Percentiles rank a stretch among this genome's conserved stretches.
These are phyloP conservation scores for Sycophila sp. DNA, from an alignment of 1,140 invertebrate species.

Conservation along the genomic window DNA sequence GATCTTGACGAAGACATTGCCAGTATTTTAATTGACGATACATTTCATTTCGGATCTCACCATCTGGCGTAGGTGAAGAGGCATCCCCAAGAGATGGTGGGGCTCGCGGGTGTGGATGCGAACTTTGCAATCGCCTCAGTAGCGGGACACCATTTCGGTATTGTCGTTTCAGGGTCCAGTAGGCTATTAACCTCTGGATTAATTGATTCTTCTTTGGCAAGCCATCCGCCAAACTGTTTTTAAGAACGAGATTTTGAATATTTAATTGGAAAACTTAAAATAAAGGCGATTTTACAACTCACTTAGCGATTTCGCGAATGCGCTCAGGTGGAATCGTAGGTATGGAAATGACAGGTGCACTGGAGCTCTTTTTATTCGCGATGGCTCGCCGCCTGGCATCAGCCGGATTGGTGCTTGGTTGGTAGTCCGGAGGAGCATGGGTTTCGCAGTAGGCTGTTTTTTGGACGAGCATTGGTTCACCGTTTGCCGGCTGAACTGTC, in stretches of 20 bases:
- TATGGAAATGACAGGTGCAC: constrained; percentile 90
- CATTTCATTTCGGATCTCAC: constrained; percentile 71
- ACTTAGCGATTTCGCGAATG: constrained; percentile 83
- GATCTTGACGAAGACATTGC: constrained; percentile 93
- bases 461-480: constrained; percentile 83
- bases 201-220: constrained; percentile 85
- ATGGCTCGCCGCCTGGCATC: constrained; percentile 72
- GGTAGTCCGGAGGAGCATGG: constrained; percentile 86
- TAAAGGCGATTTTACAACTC: constrained; percentile 11
- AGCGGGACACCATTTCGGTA: constrained; percentile 96
- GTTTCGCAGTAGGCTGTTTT: constrained; percentile 97
- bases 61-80: constrained; percentile 64
- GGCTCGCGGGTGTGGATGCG: constrained; percentile 70
- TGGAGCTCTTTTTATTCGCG: constrained; percentile 84
- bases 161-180: constrained; percentile 96
- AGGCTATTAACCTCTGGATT: constrained; percentile 87
- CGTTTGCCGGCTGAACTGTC: constrained; percentile 79
- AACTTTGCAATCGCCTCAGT: constrained; percentile 84
- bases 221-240: constrained; percentile 60
- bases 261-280: no score
- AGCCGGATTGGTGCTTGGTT: constrained; percentile 62
- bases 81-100: constrained; percentile 58
- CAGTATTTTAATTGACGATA: constrained; percentile 93
- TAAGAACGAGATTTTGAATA: no score
- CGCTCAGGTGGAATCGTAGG: constrained; percentile 92